A percentile compares a stretch with the other conserved stretches of the same genome.
Evolutionary conservation across 2,797 vertebrate genomes (phyloP).

Genomic region (Enteromius thamalakanensis): DNA sequence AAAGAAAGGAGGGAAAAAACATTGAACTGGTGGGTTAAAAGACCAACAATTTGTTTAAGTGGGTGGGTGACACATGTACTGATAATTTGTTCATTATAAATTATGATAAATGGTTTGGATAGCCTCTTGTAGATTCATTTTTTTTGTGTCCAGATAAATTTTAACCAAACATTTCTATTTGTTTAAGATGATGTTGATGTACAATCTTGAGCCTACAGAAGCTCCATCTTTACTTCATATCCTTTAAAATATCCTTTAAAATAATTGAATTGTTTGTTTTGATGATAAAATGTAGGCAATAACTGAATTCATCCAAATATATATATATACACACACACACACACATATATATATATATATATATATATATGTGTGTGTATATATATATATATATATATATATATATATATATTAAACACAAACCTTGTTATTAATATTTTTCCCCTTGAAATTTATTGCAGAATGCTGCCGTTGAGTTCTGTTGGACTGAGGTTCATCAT

Average conservation of each 20-base stretch:
- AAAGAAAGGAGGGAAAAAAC: conserved; percentile 75
- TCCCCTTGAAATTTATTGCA: conserved; percentile 47
- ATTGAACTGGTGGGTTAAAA: conserved; percentile 73
- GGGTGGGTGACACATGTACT: background rate
- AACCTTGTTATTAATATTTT: conserved; percentile 24
- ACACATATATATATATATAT: too few species aligned
- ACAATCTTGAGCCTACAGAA: conserved; percentile 76
- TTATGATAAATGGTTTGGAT: background rate
- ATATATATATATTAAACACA: background rate
- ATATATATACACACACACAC: too few species aligned
- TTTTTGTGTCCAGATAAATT: background rate
- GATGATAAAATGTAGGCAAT: background rate
- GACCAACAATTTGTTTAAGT: background rate
- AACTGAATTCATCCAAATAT: conserved; percentile 6
- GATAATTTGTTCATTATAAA: background rate
- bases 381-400: too few species aligned
- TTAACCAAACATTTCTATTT: conserved; percentile 62
- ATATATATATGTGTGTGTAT: too few species aligned
- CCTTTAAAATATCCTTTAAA: conserved; percentile 69
- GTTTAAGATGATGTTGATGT: conserved; percentile 74
- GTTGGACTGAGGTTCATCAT: conserved; percentile 53
- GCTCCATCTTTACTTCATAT: conserved; percentile 82
- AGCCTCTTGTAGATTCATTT: background rate
- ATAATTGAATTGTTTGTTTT: background rate
- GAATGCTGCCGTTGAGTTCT: conserved; percentile 65